These are phyloP conservation scores for Rotaria socialis DNA, from an alignment of 2,888 invertebrate genomes.

Conservation along the genomic window DNA sequence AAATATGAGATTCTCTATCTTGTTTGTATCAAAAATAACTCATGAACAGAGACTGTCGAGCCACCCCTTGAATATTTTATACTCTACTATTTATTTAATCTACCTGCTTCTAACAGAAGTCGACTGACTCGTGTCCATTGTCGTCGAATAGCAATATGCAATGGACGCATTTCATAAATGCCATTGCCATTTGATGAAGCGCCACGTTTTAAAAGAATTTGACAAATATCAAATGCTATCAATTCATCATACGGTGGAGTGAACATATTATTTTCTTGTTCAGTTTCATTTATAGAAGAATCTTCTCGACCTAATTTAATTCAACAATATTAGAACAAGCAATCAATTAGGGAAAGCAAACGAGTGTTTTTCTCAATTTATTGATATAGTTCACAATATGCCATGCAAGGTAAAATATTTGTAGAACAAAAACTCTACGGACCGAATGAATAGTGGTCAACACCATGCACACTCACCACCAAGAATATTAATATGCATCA, in stretches of 20 bases:
- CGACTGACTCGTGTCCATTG: not conserved
- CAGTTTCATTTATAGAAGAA: not conserved
- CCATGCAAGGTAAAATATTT: not conserved
- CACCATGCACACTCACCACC: not conserved
- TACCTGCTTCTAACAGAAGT: not conserved
- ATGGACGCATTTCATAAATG: not conserved
- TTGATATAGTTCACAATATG: not conserved
- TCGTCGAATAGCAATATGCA: constrained; percentile 23
- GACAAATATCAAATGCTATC: not conserved
- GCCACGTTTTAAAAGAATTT: constrained; percentile 5
- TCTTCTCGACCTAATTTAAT: not conserved
- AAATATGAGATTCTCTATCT: no score
- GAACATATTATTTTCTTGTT: not conserved
- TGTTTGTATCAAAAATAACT: no score
- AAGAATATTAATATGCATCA: not conserved
- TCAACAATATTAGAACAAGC: not conserved
- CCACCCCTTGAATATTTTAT: no score
- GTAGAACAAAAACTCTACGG: no score
- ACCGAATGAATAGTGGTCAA: not conserved
- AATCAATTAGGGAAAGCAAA: no score
- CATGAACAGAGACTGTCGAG: no score
- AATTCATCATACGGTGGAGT: not conserved
- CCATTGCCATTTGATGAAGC: not conserved
- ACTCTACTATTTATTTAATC: not conserved
- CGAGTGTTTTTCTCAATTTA: no score